Evolutionary conservation across 2,797 vertebrate genomes (phyloP).

Genomic region (Oreonectes daqikongensis): DNA sequence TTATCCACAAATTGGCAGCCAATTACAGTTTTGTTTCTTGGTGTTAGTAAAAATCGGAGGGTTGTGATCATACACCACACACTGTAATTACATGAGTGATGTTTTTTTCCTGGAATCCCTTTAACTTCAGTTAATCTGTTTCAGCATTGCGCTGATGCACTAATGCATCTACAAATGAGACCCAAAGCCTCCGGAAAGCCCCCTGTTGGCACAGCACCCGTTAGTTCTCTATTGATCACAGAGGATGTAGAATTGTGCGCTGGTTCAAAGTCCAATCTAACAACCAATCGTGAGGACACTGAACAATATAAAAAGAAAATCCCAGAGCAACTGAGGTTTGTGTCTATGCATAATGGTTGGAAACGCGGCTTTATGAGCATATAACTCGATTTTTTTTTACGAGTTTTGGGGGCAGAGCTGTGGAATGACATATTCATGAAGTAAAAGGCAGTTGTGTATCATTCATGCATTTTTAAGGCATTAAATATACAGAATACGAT

Average conservation of each 20-base stretch:
- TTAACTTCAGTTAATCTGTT: constrained; percentile 13
- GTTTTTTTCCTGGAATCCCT: constrained; percentile 1
- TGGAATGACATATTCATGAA: not conserved
- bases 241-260: not conserved
- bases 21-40: not conserved
- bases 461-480: not conserved
- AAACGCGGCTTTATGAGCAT: not conserved
- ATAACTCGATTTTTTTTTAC: not conserved
- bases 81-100: constrained; percentile 12
- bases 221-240: constrained; percentile 4
- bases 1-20: not conserved
- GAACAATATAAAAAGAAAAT: not conserved
- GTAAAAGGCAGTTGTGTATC: not conserved
- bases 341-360: not conserved
- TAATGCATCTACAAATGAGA: constrained; percentile 24
- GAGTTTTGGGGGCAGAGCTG: not conserved
- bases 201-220: not conserved
- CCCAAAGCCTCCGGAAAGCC: constrained; percentile 1
- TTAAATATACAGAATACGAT: not conserved
- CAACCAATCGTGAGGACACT: not conserved
- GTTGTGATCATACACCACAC: constrained; percentile 25
- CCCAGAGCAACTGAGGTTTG: not conserved
- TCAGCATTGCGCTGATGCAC: not conserved
- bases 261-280: not conserved
- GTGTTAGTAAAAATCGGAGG: not conserved